Evolutionary conservation across 2,113 vertebrate species (phyloP).

Genomic region (Sceloporus undulatus): DNA sequence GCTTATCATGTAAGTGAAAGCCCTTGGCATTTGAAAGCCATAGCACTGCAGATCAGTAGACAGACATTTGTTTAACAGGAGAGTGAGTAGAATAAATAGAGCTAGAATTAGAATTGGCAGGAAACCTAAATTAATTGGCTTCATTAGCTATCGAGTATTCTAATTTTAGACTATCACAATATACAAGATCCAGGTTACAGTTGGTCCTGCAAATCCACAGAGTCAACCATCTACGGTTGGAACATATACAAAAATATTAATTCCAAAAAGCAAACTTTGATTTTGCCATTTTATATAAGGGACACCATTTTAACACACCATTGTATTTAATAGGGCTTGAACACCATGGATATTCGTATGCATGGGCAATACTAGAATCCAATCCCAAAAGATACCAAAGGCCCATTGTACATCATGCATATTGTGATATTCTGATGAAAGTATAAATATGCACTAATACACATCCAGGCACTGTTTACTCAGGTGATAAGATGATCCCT

Average conservation of each 20-base stretch:
- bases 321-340: too few species aligned
- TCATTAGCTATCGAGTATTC: neutral
- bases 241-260: too few species aligned
- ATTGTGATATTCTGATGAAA: neutral
- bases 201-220: too few species aligned
- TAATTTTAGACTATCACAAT: too few species aligned
- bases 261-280: too few species aligned
- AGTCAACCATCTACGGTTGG: too few species aligned
- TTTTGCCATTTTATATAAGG: too few species aligned
- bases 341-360: too few species aligned
- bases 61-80: slow-evolving; percentile 32
- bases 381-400: too few species aligned
- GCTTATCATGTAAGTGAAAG: neutral
- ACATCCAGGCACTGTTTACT: neutral
- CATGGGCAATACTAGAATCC: too few species aligned
- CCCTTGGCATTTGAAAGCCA: neutral
- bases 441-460: neutral
- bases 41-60: slow-evolving; percentile 7
- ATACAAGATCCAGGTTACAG: neutral
- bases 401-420: neutral
- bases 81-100: slow-evolving; percentile 25
- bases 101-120: slow-evolving; percentile 41
- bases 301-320: too few species aligned
- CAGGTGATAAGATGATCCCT: neutral
- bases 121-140: neutral